Conservation (phyloP, 2,113 vertebrate species). For the Lepidothrix coronata region DNA sequence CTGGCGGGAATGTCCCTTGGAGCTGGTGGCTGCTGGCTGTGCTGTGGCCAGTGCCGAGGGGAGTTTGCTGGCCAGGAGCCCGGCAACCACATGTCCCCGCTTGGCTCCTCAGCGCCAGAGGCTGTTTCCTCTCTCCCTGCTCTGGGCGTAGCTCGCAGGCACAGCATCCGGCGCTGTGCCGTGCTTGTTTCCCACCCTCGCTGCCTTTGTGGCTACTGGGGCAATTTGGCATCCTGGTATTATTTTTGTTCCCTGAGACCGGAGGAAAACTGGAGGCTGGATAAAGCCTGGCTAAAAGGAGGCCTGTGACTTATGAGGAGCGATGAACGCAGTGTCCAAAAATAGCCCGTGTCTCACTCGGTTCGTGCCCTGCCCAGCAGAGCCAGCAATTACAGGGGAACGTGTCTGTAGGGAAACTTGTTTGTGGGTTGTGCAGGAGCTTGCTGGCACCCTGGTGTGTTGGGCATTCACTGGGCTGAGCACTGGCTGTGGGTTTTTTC, state of each 20-base stretch:
- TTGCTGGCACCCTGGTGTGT: neutral
- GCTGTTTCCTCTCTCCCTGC: neutral
- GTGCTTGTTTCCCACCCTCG: neutral
- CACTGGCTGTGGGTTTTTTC: neutral
- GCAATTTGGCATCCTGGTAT: slow-evolving; percentile 55
- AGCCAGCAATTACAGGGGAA: slow-evolving; percentile 13
- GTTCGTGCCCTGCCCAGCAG: slow-evolving; percentile 47
- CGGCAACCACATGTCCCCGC: neutral
- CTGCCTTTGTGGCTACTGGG: slow-evolving; percentile 44
- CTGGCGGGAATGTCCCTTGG: neutral
- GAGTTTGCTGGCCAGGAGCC: neutral
- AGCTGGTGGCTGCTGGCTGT: neutral
- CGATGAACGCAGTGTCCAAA: neutral
- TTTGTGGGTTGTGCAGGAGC: neutral
- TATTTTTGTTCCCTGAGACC: slow-evolving; percentile 46
- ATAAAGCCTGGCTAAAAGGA: slow-evolving; percentile 32
- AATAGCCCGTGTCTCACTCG: slow-evolving; percentile 25
- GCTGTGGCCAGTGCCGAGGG: neutral
- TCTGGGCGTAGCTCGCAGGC: neutral
- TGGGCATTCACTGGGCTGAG: neutral
- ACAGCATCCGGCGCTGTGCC: neutral
- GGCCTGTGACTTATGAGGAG: slow-evolving; percentile 51
- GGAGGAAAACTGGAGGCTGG: slow-evolving; percentile 16
- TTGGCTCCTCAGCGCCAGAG: neutral
- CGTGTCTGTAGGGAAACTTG: neutral